Conservation (phyloP, 1,140 invertebrate genomes). For the Penaeus japonicus region DNA sequence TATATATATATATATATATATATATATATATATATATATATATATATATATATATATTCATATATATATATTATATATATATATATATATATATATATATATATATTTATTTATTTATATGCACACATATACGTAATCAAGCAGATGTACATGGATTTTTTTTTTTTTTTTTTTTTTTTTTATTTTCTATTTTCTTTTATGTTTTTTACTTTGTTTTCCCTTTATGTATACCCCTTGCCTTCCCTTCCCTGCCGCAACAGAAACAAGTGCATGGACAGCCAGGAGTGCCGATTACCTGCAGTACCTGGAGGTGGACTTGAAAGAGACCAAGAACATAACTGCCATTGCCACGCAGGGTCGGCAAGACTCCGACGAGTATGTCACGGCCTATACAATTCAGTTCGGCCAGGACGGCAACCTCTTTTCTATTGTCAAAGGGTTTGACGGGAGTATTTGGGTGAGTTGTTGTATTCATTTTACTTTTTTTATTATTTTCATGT, state of each 20-base stretch:
- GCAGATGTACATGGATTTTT: too few species aligned
- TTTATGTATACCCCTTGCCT: not conserved
- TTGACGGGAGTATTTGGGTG: conserved; percentile 74
- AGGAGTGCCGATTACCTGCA: conserved; percentile 90
- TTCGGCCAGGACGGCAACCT: conserved; percentile 90
- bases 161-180: not conserved
- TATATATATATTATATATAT: too few species aligned
- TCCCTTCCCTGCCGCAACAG: conserved; percentile 64
- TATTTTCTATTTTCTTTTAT: not conserved
- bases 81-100: too few species aligned
- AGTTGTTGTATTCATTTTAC: not conserved
- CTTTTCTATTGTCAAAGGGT: conserved; percentile 85
- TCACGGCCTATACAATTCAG: conserved; percentile 90
- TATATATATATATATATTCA: too few species aligned
- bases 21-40: too few species aligned
- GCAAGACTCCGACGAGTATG: conserved; percentile 85
- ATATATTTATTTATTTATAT: too few species aligned
- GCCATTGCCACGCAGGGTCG: conserved; percentile 88
- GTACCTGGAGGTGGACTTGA: conserved; percentile 88
- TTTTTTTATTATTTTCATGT: too few species aligned
- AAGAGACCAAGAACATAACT: conserved; percentile 86
- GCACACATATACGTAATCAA: too few species aligned
- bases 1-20: too few species aligned
- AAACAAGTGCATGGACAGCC: conserved; percentile 92
- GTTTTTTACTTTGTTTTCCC: not conserved